Conservation (phyloP, 1,140 invertebrate genomes). For the Gryon sp. region DNA sequence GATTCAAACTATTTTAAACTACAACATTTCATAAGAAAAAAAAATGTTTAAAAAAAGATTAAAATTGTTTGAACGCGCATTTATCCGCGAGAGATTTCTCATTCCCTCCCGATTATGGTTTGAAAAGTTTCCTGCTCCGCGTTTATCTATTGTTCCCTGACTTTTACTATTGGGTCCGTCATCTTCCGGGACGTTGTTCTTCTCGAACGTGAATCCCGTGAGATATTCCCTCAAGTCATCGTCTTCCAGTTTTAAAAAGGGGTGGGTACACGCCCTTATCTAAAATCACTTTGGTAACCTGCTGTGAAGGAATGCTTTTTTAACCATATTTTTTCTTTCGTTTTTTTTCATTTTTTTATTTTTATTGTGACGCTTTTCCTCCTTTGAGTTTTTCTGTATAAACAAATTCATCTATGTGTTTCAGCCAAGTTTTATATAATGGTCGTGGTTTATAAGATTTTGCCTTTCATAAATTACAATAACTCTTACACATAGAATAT, state of each 20-base stretch:
- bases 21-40: neutral
- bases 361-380: constrained; percentile 16
- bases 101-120: constrained; percentile 70
- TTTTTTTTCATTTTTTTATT: too few species aligned
- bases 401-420: constrained; percentile 13
- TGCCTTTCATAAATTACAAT: constrained; percentile 12
- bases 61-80: constrained; percentile 11
- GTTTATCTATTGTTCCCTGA: constrained; percentile 74
- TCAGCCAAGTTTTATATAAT: constrained; percentile 12
- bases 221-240: constrained; percentile 71
- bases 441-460: constrained; percentile 17
- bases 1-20: too few species aligned
- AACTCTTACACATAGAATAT: constrained; percentile 26
- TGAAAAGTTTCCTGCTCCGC: constrained; percentile 72
- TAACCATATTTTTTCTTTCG: constrained; percentile 31
- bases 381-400: constrained; percentile 18
- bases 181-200: constrained; percentile 68
- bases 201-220: constrained; percentile 52
- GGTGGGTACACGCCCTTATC: constrained; percentile 64
- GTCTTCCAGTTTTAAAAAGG: constrained; percentile 59
- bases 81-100: constrained; percentile 47
- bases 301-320: constrained; percentile 59
- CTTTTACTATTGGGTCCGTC: constrained; percentile 75
- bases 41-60: constrained; percentile 18
- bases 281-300: constrained; percentile 63